These are phyloP conservation scores for Sus cebifrons DNA, from an alignment of 2,797 vertebrate species.

Conservation along the genomic window DNA sequence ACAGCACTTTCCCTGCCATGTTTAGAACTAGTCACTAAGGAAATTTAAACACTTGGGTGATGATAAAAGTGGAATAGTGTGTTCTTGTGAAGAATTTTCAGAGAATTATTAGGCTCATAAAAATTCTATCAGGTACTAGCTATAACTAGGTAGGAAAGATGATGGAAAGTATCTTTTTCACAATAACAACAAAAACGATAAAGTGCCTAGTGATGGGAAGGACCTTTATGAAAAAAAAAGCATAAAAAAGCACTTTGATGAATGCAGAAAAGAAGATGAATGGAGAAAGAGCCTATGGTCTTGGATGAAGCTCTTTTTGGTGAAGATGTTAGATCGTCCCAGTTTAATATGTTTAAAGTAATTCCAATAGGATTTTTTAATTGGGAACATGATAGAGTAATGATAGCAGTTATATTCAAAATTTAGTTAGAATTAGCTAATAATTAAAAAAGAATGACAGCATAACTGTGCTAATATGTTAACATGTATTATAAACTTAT, in stretches of 20 bases:
- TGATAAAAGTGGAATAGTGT: not conserved
- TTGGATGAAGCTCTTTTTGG: not conserved
- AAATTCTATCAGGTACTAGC: conserved; percentile 64
- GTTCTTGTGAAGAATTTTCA: conserved; percentile 23
- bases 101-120: conserved; percentile 76
- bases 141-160: conserved; percentile 58
- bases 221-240: conserved; percentile 18
- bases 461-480: not conserved
- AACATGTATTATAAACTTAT: not conserved
- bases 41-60: not conserved
- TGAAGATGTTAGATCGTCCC: not conserved
- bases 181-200: conserved; percentile 30
- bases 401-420: conserved; percentile 7
- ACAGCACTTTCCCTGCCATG: not conserved
- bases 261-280: conserved; percentile 27
- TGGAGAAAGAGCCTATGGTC: conserved; percentile 16
- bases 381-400: not conserved
- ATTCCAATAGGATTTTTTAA: conserved; percentile 34
- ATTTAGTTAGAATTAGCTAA: not conserved
- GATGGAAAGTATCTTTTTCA: conserved; percentile 65
- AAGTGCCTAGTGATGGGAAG: conserved; percentile 40
- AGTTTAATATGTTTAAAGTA: conserved; percentile 19
- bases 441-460: conserved; percentile 4
- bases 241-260: not conserved
- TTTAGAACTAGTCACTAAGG: not conserved